Conservation (phyloP, 2,113 vertebrate genomes). For the Brachirus orientalis region DNA sequence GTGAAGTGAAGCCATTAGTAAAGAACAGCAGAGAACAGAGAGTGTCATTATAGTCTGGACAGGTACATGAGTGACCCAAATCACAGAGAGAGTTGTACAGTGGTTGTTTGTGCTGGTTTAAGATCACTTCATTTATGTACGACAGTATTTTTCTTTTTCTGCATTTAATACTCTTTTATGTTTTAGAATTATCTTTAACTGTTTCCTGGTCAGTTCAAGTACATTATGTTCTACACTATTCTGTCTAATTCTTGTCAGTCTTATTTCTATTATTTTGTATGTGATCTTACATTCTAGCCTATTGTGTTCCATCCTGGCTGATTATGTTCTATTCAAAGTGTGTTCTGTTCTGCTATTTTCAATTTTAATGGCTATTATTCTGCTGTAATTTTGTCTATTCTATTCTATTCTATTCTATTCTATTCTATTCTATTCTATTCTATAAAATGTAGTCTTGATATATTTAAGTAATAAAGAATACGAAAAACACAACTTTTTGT, state of each 20-base stretch:
- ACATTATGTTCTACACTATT: too few species aligned
- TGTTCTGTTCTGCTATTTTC: too few species aligned
- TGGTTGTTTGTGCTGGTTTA: not conserved
- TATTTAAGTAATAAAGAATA: not conserved
- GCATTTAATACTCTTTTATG: not conserved
- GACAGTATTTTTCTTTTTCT: not conserved
- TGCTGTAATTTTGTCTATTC: not conserved
- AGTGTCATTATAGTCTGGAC: constrained; percentile 33
- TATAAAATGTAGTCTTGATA: not conserved
- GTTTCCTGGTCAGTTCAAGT: too few species aligned
- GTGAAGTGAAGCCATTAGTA: constrained; percentile 54
- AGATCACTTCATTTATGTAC: not conserved
- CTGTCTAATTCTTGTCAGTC: too few species aligned
- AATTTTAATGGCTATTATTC: too few species aligned
- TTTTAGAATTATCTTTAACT: not conserved
- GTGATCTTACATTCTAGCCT: too few species aligned
- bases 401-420: not conserved
- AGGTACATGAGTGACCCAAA: constrained; percentile 16
- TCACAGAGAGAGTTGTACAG: not conserved
- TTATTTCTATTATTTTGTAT: too few species aligned
- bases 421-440: not conserved
- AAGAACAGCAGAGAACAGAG: constrained; percentile 44
- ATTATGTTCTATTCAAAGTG: not conserved
- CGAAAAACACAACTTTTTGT: too few species aligned
- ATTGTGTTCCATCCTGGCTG: not conserved